Evolutionary conservation across 1,140 invertebrate genomes (phyloP), one percentile per base, ranked within the genome.

Genomic region (Littorina saxatilis): DNA sequence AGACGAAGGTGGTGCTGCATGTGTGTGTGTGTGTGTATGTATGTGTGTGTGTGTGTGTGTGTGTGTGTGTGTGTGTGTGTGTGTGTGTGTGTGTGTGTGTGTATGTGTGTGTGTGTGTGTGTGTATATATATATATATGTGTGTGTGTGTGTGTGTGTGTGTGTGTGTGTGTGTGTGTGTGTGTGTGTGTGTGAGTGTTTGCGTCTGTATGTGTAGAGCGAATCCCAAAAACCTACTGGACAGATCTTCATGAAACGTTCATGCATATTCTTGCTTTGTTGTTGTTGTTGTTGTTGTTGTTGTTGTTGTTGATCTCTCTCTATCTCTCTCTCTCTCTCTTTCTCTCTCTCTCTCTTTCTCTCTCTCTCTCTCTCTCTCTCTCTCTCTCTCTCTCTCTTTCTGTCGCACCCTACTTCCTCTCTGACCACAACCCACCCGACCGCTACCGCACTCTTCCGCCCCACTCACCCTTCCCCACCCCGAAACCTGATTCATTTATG

Each of bases 21-120:
- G 55, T 0, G 55, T 40, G 35, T 70, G 68, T 70, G 68, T 70
- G 39, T 40, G 39, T 70, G 68, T 40, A 20, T 70, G 39, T 40
- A 17, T 40, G 68, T 70, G 68, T 7, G 68, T 7, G 68, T 20
- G 35, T 20, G 68, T 40, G 68, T 70, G 68, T 40, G 68, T 70
- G 68, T 70, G 68, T 70, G 68, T 70, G 68, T 70, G 68, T 70
- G 68, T 70, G 68, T 70, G 68, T 70, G 68, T 70, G 68, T 70
- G 68, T 70, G 68, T 70, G 68, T 70, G 68, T 68, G 68, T 70
- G 68, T 20, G 68, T 40, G 68, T 13, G 72, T 52, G 72, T 27
- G 72, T 17, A 23, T 11, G 72, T 29, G 72, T 11, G 72, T 52
- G 72, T 35, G 66, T 70, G 66, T 13, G 66, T 37, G 37, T 35